Conservation (phyloP, 1,140 invertebrate genomes). For the Scaptomyza pallida region DNA sequence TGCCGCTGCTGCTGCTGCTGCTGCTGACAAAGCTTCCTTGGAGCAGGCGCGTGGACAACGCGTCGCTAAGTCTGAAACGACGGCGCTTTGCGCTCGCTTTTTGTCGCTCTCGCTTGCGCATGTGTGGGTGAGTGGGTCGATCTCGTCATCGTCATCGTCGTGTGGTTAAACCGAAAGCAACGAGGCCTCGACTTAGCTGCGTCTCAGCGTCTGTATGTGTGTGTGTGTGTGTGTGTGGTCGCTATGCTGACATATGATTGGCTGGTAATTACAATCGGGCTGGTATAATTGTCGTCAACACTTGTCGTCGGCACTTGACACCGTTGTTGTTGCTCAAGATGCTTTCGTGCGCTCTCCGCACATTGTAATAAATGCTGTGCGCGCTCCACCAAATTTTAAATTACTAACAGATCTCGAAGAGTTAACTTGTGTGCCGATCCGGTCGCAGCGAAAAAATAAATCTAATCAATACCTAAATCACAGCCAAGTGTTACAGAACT, state of each 20-base stretch:
- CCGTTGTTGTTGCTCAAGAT: conserved; percentile 20
- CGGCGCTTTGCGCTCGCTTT: not conserved
- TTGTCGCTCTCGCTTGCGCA: not conserved
- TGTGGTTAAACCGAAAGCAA: not conserved
- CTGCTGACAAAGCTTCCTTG: too few species aligned
- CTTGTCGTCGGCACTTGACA: conserved; percentile 10
- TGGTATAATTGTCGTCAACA: conserved; percentile 29
- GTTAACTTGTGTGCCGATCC: conserved; percentile 41
- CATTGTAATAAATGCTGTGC: conserved; percentile 38
- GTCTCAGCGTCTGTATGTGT: conserved; percentile 7
- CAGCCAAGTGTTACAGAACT: too few species aligned
- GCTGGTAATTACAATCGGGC: conserved; percentile 18
- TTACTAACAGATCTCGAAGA: conserved; percentile 49
- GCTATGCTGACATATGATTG: conserved; percentile 43
- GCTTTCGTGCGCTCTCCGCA: conserved; percentile 13
- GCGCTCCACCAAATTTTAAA: conserved; percentile 39
- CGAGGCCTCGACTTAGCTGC: not conserved
- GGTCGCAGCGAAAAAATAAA: conserved; percentile 5
- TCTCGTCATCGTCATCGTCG: not conserved
- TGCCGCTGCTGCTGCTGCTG: too few species aligned
- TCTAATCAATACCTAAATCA: not conserved
- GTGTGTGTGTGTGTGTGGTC: conserved; percentile 20
- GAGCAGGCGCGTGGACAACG: not conserved
- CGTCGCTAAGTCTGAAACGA: not conserved
- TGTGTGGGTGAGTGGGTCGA: not conserved